Evolutionary conservation across 2,797 vertebrate genomes (phyloP).

Genomic region (Lemur catta): DNA sequence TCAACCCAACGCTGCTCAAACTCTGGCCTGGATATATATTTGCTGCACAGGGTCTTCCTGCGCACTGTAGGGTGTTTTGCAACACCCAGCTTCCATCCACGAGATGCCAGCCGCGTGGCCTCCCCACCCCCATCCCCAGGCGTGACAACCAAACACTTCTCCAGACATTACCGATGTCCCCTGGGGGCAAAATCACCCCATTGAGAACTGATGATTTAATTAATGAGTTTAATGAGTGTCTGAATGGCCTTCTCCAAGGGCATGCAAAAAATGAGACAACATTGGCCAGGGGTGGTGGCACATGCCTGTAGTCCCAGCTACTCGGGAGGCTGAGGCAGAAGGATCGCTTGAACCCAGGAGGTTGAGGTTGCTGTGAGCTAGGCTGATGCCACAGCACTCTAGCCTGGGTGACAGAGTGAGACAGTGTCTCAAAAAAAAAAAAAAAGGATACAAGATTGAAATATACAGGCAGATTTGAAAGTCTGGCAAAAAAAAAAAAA

Average conservation of each 20-base stretch:
- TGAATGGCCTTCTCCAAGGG: not conserved
- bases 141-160: not conserved
- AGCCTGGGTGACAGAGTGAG: no score
- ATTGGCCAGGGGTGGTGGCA: no score
- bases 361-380: no score
- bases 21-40: not conserved
- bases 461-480: not conserved
- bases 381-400: no score
- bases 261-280: not conserved
- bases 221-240: not conserved
- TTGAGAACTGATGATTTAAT: not conserved
- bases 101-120: not conserved
- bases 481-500: not conserved
- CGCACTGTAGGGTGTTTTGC: accelerated
- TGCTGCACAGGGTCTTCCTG: not conserved
- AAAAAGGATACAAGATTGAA: no score
- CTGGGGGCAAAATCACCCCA: no score
- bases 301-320: no score
- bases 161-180: not conserved
- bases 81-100: not conserved
- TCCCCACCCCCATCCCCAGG: no score
- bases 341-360: no score
- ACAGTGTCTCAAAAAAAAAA: no score
- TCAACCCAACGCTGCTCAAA: accelerated
- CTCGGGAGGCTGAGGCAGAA: no score